A percentile compares a stretch with the other conserved stretches of the same genome.
These are phyloP conservation scores for Hybos culiciformis DNA, from an alignment of 2,888 invertebrate genomes.

Conservation along the genomic window DNA sequence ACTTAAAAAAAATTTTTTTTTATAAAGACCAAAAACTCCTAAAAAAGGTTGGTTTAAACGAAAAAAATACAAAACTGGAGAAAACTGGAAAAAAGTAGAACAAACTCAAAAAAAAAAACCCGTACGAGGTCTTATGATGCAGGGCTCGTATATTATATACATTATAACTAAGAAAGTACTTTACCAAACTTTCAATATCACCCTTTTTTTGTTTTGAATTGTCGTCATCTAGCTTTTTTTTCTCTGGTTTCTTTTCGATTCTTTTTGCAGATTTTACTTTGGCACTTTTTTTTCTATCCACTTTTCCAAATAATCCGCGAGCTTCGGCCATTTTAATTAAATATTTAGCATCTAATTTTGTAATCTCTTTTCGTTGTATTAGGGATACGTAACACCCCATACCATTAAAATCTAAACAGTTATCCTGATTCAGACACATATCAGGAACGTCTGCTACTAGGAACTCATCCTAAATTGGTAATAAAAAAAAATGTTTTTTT, in stretches of 20 bases:
- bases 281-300: slow-evolving; percentile 31
- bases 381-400: slow-evolving; percentile 47
- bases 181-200: slow-evolving; percentile 15
- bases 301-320: slow-evolving; percentile 57
- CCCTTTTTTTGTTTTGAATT: slow-evolving; percentile 11
- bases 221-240: slow-evolving; percentile 5
- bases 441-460: slow-evolving; percentile 47
- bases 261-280: slow-evolving; percentile 29
- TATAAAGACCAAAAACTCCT: too few relatives aligned
- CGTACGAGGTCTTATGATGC: too few relatives aligned
- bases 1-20: too few relatives aligned
- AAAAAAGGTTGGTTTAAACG: too few relatives aligned
- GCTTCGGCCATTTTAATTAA: slow-evolving; percentile 74
- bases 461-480: too few relatives aligned
- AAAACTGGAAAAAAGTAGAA: too few relatives aligned
- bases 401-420: slow-evolving; percentile 34
- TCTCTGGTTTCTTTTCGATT: slow-evolving; percentile 31
- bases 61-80: too few relatives aligned
- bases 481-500: too few relatives aligned
- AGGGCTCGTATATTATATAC: not conserved
- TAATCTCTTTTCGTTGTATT: slow-evolving; percentile 48
- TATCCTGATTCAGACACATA: slow-evolving; percentile 40
- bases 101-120: too few relatives aligned
- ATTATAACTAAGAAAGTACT: not conserved
- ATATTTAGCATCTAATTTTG: slow-evolving; percentile 64